These are phyloP conservation scores for Trematomus loennbergii DNA, from an alignment of 2,113 vertebrate genomes.

Conservation along the genomic window DNA sequence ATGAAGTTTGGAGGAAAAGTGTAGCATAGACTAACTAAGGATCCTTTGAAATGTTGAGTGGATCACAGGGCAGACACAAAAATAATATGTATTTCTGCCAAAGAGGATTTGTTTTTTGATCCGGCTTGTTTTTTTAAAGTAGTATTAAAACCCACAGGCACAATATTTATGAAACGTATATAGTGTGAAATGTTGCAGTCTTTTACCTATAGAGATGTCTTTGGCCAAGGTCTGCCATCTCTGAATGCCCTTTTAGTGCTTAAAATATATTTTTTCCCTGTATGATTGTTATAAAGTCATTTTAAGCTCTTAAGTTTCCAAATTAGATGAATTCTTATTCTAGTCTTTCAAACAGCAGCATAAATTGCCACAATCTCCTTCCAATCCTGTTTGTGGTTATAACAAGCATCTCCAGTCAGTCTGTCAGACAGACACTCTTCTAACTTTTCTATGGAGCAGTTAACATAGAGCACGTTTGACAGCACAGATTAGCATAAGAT, in stretches of 20 bases:
- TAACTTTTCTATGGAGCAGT: constrained; percentile 13
- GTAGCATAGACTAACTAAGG: not conserved
- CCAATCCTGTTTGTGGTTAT: not conserved
- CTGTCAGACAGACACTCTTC: constrained; percentile 25
- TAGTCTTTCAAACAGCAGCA: not conserved
- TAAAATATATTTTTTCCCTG: not conserved
- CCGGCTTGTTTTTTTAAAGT: too few species aligned
- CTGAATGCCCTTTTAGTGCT: not conserved
- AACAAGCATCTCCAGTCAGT: constrained; percentile 35
- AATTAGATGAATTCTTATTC: not conserved
- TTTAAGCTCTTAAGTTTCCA: not conserved
- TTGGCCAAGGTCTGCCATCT: too few species aligned
- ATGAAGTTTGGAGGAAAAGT: not conserved
- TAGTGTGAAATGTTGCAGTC: too few species aligned
- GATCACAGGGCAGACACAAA: too few species aligned
- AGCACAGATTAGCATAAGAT: constrained; percentile 22
- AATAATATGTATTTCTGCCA: too few species aligned
- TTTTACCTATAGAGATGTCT: not conserved
- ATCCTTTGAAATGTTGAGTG: too few species aligned
- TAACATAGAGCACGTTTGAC: constrained; percentile 9
- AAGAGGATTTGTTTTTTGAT: too few species aligned
- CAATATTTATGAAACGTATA: too few species aligned
- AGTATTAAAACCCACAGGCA: too few species aligned
- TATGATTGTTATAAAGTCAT: not conserved
- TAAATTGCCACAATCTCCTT: not conserved